Evolutionary conservation across 2,113 vertebrate species (phyloP).

Genomic region (Campylomormyrus numenius): DNA sequence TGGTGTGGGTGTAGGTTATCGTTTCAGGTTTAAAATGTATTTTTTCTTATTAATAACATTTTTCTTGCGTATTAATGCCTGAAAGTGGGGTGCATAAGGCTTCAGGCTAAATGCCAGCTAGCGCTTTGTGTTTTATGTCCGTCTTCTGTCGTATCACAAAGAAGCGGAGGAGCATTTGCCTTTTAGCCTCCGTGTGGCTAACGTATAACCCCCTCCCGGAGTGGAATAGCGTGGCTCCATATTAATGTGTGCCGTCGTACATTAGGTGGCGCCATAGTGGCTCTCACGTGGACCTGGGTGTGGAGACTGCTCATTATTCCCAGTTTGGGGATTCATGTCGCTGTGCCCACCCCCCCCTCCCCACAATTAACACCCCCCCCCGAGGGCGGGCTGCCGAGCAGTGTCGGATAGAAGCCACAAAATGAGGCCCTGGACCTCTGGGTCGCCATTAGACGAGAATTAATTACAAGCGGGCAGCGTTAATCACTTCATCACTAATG

Average conservation of each 20-base stretch:
- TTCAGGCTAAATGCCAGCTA: background rate
- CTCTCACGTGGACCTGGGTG: background rate
- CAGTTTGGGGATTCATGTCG: background rate
- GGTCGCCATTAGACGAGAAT: background rate
- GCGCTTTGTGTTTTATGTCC: background rate
- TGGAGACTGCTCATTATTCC: background rate
- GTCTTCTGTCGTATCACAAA: background rate
- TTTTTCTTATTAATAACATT: background rate
- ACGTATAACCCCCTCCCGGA: background rate
- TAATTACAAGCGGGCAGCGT: background rate
- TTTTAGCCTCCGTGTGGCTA: background rate
- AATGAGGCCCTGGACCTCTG: background rate
- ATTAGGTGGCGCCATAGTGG: background rate
- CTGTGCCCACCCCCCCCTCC: background rate
- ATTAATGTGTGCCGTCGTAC: background rate
- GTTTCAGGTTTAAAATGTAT: background rate
- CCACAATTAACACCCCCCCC: background rate
- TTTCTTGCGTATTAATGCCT: background rate
- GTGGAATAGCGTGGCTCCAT: background rate
- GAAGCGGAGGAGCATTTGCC: background rate
- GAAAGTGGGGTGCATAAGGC: background rate
- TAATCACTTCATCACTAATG: background rate
- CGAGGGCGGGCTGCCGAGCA: background rate
- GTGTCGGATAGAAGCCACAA: background rate
- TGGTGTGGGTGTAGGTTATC: background rate